These are phyloP conservation scores for Silurus lanzhouensis DNA, from an alignment of 2,797 vertebrate species.

Conservation along the genomic window DNA sequence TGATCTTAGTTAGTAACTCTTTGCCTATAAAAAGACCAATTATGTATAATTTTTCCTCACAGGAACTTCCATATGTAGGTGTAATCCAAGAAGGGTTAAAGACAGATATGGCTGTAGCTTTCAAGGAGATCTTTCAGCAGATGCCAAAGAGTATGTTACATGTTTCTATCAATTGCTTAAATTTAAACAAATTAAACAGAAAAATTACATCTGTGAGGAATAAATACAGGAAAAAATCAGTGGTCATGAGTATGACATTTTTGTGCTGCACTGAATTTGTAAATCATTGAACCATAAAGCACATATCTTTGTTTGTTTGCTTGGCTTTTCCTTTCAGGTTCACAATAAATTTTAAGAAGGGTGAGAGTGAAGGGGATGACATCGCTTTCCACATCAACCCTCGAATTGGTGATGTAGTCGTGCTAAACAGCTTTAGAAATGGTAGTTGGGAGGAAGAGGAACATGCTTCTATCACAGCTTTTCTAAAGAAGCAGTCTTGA, in stretches of 20 bases:
- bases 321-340: too few species aligned
- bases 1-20: too few species aligned
- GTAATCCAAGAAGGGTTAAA: background rate
- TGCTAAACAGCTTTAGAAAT: constrained; percentile 33
- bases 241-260: background rate
- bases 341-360: background rate
- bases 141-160: background rate
- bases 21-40: too few species aligned
- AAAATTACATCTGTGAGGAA: background rate
- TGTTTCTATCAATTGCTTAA: background rate
- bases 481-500: constrained; percentile 19
- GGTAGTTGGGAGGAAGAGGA: constrained; percentile 13
- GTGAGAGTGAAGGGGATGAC: background rate
- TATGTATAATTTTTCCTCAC: background rate
- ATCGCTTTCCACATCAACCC: constrained; percentile 36
- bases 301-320: too few species aligned
- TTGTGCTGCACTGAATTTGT: background rate
- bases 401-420: background rate
- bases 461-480: background rate
- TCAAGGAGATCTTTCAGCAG: background rate
- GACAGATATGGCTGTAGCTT: background rate
- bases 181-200: background rate
- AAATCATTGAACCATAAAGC: too few species aligned
- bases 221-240: too few species aligned
- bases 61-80: background rate